Percentiles rank a stretch among this genome's conserved stretches.
Evolutionary conservation across 92 coral and sea anemone genomes (phyloP).

Genomic region (Porites evermanni): DNA sequence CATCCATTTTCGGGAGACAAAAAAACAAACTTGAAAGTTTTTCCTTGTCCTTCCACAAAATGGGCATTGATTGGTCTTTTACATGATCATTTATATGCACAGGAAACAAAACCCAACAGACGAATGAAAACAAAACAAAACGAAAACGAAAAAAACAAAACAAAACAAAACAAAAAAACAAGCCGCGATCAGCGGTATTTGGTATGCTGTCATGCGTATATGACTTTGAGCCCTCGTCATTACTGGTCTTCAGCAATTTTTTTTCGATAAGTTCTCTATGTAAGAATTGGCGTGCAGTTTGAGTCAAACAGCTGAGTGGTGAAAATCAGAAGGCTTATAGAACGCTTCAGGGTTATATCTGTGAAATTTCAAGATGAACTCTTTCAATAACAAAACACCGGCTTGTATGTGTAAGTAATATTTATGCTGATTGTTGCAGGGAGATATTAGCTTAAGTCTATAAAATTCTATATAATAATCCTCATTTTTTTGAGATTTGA

Average conservation of each 20-base stretch:
- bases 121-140: background rate
- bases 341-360: background rate
- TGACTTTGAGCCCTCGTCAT: conserved; percentile 4
- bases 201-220: background rate
- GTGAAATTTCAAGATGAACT: conserved; percentile 3
- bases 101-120: too few relatives aligned
- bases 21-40: background rate
- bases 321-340: background rate
- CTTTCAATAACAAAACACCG: conserved; percentile 63
- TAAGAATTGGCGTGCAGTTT: background rate
- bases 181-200: background rate
- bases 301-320: background rate
- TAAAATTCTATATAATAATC: background rate
- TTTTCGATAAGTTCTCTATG: background rate
- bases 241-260: background rate
- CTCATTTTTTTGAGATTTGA: background rate
- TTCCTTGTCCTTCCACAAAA: background rate
- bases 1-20: conserved; percentile 50
- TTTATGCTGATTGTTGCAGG: background rate
- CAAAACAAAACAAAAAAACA: background rate
- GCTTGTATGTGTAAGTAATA: conserved; percentile 66
- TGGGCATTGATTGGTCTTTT: too few relatives aligned
- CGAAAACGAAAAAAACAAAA: too few relatives aligned
- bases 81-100: background rate
- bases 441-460: background rate